Conservation (phyloP, 2,888 invertebrate species). For the Chrysotoxum bicinctum region DNA sequence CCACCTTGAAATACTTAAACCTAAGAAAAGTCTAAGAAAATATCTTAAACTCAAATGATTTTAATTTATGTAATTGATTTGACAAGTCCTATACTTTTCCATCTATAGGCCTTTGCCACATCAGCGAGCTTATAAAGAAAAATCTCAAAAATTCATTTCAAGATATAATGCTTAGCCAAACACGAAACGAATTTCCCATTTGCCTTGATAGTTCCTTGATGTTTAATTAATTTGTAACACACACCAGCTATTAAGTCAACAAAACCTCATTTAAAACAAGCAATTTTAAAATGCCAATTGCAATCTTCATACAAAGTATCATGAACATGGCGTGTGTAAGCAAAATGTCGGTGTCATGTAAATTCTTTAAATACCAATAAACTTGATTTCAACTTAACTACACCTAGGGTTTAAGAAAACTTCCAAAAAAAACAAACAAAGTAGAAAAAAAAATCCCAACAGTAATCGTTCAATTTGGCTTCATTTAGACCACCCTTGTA, state of each 20-base stretch:
- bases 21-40: too few species aligned
- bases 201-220: neutral
- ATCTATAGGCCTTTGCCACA: too few species aligned
- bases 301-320: neutral
- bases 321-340: neutral
- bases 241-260: neutral
- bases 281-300: neutral
- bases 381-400: neutral
- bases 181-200: neutral
- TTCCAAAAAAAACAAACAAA: neutral
- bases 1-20: too few species aligned
- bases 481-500: slow-evolving; percentile 36
- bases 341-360: slow-evolving; percentile 14
- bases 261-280: neutral
- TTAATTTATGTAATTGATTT: too few species aligned
- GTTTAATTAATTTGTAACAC: neutral
- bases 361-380: slow-evolving; percentile 1
- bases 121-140: too few species aligned
- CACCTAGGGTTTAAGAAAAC: neutral
- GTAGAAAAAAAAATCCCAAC: neutral
- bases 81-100: too few species aligned
- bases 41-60: too few species aligned
- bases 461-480: slow-evolving; percentile 49
- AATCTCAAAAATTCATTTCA: neutral
- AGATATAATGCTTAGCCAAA: neutral